Conservation (phyloP, 2,113 vertebrate species). For the Cheirogaleus medius region DNA sequence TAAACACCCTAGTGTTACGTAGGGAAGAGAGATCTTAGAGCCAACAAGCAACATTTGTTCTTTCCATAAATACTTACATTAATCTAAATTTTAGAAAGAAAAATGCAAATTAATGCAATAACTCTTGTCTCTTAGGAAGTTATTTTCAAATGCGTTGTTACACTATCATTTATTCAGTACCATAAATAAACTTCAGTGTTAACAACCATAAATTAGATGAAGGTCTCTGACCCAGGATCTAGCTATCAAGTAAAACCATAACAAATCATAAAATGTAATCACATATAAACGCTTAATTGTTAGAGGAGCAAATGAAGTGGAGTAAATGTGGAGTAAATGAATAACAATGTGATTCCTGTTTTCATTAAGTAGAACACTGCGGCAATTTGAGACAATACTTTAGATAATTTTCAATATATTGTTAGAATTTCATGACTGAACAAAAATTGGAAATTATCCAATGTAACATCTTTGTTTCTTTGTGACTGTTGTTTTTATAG, state of each 20-base stretch:
- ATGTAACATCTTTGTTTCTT: neutral
- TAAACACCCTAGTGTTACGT: neutral
- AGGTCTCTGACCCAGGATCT: constrained; percentile 3
- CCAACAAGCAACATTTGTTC: constrained; percentile 59
- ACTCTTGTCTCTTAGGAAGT: constrained; percentile 44
- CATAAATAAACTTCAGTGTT: constrained; percentile 21
- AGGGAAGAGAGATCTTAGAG: constrained; percentile 8
- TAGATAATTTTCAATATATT: neutral
- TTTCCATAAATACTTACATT: constrained; percentile 67
- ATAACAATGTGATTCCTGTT: neutral
- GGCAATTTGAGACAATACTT: neutral
- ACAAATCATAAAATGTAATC: neutral
- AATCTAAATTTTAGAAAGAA: constrained; percentile 69
- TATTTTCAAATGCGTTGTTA: constrained; percentile 62
- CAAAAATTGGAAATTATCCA: neutral
- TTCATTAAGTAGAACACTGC: neutral
- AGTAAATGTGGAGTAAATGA: neutral
- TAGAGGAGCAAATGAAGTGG: neutral
- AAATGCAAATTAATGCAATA: constrained; percentile 71
- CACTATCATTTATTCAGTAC: constrained; percentile 32
- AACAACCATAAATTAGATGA: neutral
- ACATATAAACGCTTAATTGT: neutral
- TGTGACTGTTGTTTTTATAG: neutral
- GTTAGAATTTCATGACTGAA: neutral
- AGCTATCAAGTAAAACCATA: neutral